A percentile compares a stretch with the other conserved stretches of the same genome.
Conservation (phyloP, 92 coral and sea anemone species). For the Diadumene lineata region DNA sequence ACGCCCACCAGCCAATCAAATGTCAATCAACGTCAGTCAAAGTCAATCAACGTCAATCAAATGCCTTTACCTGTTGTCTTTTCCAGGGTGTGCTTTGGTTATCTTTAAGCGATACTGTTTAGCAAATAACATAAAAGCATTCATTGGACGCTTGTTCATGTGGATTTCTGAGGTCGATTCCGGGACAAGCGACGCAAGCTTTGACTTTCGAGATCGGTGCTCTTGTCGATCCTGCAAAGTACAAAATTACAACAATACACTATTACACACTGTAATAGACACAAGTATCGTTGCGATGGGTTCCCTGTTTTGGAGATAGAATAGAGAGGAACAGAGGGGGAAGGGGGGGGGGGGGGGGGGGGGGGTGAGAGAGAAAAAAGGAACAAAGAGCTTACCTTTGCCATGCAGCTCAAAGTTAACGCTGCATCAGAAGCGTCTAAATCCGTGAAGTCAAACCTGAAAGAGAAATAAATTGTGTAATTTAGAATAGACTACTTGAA, state of each 20-base stretch:
- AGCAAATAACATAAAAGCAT: slow-evolving; percentile 98
- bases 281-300: too few relatives aligned
- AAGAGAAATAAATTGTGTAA: neutral
- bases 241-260: neutral
- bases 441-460: slow-evolving; percentile 82
- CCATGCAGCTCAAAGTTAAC: slow-evolving; percentile 85
- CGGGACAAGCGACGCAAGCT: slow-evolving; percentile 34
- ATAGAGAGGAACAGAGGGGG: too few relatives aligned
- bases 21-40: too few relatives aligned
- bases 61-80: slow-evolving; percentile 98
- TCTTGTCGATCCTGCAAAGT: slow-evolving; percentile 72
- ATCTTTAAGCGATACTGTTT: slow-evolving; percentile 86
- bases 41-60: too few relatives aligned
- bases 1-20: too few relatives aligned
- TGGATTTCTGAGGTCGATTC: slow-evolving; percentile 52
- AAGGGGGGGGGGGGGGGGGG: too few relatives aligned
- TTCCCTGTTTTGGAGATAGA: too few relatives aligned
- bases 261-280: too few relatives aligned
- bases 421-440: slow-evolving; percentile 93
- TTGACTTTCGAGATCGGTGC: slow-evolving; percentile 68
- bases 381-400: slow-evolving; percentile 90
- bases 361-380: too few relatives aligned
- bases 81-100: slow-evolving; percentile 97
- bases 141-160: slow-evolving; percentile 94
- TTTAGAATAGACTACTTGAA: neutral